phyloP scores from a whole-genome alignment of 2,113 vertebrate genomes.

The Budorcas taxicolor region DNA sequence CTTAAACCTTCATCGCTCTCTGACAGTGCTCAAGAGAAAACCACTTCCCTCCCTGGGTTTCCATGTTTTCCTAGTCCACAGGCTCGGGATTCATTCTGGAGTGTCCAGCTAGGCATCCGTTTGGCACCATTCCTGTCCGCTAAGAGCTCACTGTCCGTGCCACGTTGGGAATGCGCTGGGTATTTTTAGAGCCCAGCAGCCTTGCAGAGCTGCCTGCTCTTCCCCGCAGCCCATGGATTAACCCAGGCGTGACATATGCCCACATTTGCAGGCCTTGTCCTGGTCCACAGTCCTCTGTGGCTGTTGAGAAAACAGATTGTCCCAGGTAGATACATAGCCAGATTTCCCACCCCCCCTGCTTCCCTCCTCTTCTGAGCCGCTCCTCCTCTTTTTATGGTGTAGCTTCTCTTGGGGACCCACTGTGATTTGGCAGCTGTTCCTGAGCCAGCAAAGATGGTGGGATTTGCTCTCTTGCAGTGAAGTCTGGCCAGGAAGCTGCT shows the following conservation, averaged over 20 bases:
- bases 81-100: background rate
- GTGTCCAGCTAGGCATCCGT: background rate
- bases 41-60: background rate
- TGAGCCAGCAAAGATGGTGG: background rate
- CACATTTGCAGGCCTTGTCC: slow-evolving; percentile 54
- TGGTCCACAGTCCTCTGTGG: slow-evolving; percentile 33
- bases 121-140: slow-evolving; percentile 28
- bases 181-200: slow-evolving; percentile 64
- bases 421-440: background rate
- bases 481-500: background rate
- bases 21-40: background rate
- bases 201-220: background rate
- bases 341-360: slow-evolving; percentile 27
- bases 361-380: slow-evolving; percentile 10
- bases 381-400: background rate
- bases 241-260: slow-evolving; percentile 73
- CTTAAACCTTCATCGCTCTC: background rate
- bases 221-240: slow-evolving; percentile 57
- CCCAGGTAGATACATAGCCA: slow-evolving; percentile 67
- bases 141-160: slow-evolving; percentile 15
- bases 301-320: slow-evolving; percentile 73
- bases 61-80: background rate
- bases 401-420: background rate
- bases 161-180: slow-evolving; percentile 54
- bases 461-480: slow-evolving; percentile 21